These are phyloP conservation scores for Apocrypta bakeri DNA, from an alignment of 1,140 invertebrate species.

Conservation along the genomic window DNA sequence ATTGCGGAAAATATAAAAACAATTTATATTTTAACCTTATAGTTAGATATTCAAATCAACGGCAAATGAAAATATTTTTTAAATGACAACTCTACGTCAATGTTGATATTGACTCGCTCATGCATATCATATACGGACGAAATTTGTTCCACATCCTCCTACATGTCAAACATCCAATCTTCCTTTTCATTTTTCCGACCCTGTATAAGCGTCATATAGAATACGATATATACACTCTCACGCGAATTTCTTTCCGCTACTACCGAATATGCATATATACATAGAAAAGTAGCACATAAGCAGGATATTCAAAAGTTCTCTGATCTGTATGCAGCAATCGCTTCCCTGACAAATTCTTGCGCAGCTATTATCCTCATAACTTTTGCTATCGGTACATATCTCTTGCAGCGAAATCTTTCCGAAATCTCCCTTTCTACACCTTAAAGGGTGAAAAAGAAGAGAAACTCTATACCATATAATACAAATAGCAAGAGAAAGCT, in stretches of 20 bases:
- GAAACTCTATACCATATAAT: too few relatives aligned
- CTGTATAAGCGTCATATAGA: not conserved
- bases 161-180: not conserved
- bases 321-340: not conserved
- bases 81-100: too few relatives aligned
- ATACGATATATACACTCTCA: not conserved
- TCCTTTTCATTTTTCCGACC: not conserved
- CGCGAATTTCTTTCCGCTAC: too few relatives aligned
- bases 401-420: not conserved
- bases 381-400: constrained; percentile 19
- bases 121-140: not conserved
- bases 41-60: too few relatives aligned
- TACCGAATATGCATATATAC: not conserved
- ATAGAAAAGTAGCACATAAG: not conserved
- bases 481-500: too few relatives aligned
- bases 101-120: not conserved
- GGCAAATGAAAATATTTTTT: too few relatives aligned
- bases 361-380: not conserved
- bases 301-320: constrained; percentile 29
- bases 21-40: too few relatives aligned
- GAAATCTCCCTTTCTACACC: not conserved
- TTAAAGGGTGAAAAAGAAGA: not conserved
- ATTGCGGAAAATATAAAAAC: too few relatives aligned
- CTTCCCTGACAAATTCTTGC: not conserved
- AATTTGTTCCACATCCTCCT: not conserved